phyloP scores from a whole-genome alignment of 2,797 vertebrate genomes.

The Onychomys arenicola region DNA sequence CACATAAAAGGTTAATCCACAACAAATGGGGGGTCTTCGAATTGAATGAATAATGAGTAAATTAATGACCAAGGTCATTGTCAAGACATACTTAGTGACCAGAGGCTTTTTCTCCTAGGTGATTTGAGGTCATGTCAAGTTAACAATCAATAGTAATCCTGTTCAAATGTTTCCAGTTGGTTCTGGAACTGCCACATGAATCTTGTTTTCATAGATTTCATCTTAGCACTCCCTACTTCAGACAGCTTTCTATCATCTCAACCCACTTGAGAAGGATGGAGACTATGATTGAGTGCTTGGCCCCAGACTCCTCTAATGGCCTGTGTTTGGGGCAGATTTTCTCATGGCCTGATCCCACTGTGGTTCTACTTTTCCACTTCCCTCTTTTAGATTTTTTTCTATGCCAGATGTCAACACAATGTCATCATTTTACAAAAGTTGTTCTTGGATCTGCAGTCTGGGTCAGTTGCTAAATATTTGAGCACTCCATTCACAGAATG shows the following conservation, averaged over 20 bases:
- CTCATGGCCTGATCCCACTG: neutral
- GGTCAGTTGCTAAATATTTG: neutral
- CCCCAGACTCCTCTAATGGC: accelerated
- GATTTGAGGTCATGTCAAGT: neutral
- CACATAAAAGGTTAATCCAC: accelerated
- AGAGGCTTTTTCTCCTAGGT: neutral
- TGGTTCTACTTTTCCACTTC: neutral
- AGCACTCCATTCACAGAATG: neutral
- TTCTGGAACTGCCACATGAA: neutral
- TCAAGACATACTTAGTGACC: neutral
- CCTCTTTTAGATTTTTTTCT: neutral
- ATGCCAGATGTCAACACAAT: neutral
- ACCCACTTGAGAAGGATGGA: neutral
- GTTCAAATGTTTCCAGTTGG: neutral
- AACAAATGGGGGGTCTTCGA: neutral
- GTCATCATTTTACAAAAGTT: neutral
- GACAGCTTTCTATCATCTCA: neutral
- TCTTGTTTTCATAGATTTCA: neutral
- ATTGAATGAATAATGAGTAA: neutral
- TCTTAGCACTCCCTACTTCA: neutral
- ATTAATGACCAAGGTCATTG: neutral
- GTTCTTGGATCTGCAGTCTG: neutral
- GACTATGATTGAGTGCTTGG: neutral
- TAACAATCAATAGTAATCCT: neutral
- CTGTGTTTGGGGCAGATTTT: neutral